These are phyloP conservation scores for Psammodynastes pulverulentus DNA, from an alignment of 2,113 vertebrate genomes.

Conservation along the genomic window DNA sequence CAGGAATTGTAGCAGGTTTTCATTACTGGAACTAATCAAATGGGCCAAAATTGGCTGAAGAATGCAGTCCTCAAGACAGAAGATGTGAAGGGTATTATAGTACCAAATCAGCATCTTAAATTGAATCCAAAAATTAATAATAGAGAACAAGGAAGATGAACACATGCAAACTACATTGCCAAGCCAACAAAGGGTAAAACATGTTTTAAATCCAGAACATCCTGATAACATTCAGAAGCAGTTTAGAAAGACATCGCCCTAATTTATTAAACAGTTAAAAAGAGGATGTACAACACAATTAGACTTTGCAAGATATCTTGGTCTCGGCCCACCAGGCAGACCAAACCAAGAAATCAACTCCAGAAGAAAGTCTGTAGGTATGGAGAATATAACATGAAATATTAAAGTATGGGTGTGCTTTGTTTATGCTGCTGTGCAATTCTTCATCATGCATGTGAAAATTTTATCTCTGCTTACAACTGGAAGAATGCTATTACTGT, in stretches of 20 bases:
- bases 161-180: neutral
- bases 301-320: neutral
- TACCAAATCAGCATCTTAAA: neutral
- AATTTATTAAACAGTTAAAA: neutral
- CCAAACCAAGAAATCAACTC: neutral
- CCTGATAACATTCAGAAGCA: neutral
- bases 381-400: neutral
- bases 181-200: neutral
- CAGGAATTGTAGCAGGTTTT: neutral
- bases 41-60: neutral
- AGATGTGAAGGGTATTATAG: neutral
- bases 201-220: neutral
- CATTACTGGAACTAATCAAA: neutral
- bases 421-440: neutral
- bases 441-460: neutral
- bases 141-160: neutral
- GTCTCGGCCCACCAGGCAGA: neutral
- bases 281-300: neutral
- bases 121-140: neutral
- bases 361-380: neutral
- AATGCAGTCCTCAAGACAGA: neutral
- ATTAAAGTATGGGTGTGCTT: neutral
- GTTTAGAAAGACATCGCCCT: neutral
- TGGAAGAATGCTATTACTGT: neutral
- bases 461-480: neutral